Percentiles rank a stretch among this genome's conserved stretches.
phyloP scores from a whole-genome alignment of 2,113 vertebrate species.

The Hippocampus barbouri region DNA sequence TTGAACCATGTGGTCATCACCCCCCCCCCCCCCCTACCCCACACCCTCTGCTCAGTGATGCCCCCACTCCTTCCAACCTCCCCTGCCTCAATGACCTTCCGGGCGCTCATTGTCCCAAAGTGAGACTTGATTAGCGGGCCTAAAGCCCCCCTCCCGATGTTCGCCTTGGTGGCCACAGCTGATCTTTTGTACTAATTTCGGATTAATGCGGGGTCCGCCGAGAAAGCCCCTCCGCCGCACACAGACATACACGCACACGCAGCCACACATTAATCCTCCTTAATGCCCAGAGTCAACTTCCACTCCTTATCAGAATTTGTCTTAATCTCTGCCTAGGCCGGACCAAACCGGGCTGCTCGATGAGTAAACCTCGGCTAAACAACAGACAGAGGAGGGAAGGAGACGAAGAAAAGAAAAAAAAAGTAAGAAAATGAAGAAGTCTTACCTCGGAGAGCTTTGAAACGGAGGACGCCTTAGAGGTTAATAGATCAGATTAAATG shows the following conservation, averaged over 20 bases:
- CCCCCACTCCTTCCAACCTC: constrained; percentile 30
- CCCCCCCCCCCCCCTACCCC: no score
- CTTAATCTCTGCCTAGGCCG: constrained; percentile 98
- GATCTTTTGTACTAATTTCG: constrained; percentile 99
- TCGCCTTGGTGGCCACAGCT: constrained; percentile 85
- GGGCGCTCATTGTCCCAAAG: constrained; percentile 75
- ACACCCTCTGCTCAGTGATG: constrained; percentile 45
- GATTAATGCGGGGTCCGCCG: constrained; percentile 94
- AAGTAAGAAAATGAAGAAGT: constrained; percentile 28
- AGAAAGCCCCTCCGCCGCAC: constrained; percentile 86
- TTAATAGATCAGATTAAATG: constrained; percentile 6
- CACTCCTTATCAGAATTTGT: constrained; percentile 98
- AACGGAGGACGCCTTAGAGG: constrained; percentile 10
- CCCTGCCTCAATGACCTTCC: constrained; percentile 73
- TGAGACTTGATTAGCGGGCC: constrained; percentile 84
- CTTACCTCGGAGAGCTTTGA: constrained; percentile 50
- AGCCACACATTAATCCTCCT: constrained; percentile 99
- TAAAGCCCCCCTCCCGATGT: constrained; percentile 81
- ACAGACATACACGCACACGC: constrained; percentile 66
- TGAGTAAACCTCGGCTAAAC: constrained; percentile 81
- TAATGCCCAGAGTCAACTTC: constrained; percentile 99
- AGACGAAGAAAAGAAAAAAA: constrained; percentile 8
- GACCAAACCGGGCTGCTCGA: constrained; percentile 84
- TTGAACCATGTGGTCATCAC: constrained; percentile 61
- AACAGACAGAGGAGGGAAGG: constrained; percentile 65